Conservation (phyloP, 2,797 vertebrate species). For the Rhinella marina region DNA sequence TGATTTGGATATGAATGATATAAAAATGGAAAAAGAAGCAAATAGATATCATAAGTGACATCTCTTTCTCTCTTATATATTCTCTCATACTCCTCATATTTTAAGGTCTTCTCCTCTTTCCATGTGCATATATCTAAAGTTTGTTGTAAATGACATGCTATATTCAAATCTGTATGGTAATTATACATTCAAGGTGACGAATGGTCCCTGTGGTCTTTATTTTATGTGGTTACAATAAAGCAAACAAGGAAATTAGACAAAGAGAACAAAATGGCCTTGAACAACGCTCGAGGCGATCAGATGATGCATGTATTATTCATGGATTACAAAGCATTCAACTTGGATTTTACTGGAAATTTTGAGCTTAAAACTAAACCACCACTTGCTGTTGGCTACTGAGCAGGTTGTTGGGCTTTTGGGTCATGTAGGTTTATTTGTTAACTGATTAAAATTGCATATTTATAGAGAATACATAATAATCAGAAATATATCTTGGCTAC, state of each 20-base stretch:
- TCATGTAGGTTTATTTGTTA: neutral
- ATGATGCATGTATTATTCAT: slow-evolving; percentile 50
- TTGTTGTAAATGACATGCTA: neutral
- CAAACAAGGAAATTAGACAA: slow-evolving; percentile 51
- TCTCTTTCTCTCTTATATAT: neutral
- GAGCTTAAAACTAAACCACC: neutral
- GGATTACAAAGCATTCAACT: slow-evolving; percentile 8
- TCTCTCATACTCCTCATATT: neutral
- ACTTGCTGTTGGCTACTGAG: neutral
- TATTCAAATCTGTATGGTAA: slow-evolving; percentile 26
- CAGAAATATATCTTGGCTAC: neutral
- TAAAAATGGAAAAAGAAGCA: slow-evolving; percentile 10
- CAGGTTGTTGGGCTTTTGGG: neutral
- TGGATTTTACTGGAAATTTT: neutral
- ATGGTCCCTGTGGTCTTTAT: slow-evolving; percentile 32
- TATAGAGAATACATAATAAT: neutral
- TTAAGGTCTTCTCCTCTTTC: neutral
- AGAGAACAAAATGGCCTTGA: slow-evolving; percentile 49
- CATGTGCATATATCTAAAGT: slow-evolving; percentile 13
- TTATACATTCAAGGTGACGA: slow-evolving; percentile 40
- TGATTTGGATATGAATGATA: neutral
- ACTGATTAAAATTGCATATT: neutral
- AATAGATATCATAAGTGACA: neutral
- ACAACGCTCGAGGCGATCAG: slow-evolving; percentile 41
- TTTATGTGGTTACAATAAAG: slow-evolving; percentile 47